Evolutionary conservation across 2,113 vertebrate genomes (phyloP), one percentile per base, ranked within the genome.

Genomic region (Mastomys coucha): DNA sequence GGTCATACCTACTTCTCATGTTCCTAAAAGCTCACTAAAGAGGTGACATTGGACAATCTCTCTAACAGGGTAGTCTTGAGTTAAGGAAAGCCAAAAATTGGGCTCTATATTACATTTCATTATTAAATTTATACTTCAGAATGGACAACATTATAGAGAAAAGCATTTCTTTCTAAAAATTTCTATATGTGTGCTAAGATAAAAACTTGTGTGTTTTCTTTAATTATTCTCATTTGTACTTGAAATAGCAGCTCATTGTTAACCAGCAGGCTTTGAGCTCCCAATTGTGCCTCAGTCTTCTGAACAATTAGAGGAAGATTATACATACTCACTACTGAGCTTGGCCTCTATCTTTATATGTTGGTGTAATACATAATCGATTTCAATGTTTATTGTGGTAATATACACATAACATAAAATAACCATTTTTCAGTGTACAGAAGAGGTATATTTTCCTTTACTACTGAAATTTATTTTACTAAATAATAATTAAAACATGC

Each of bases 401-500:
- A 94, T 75, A 80, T 12, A 70, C 8, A 42, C 45, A 63, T 76
- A 92, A 76, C 17, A 58, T 56, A 86, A 95, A 72, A 13, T 51
- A 87, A 89, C 51, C n/a, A 60, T 63, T 88, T 91, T 69, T 72
- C 65, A 81, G 3, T 85, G 3, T 70, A 76, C 1, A 36, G 7
- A 76, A 58, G n/a, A 67, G 26, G 16, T 76, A 91, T 70, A 91
- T 51, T 89, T 86, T 91, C 84, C 60, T 69, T 82, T 90, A 82
- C 49, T 53, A 20, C 58, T 88, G 9, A 95, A 89, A 58, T 81
- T 7, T 72, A 58, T 39, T 89, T 56, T 81, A 92, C 45, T 75
- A 85, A 95, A 85, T 63, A 93, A 81, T 65, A 86, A 88, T 77
- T 75, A 93, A 80, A 91, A 65, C 33, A 82, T 31, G 56, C 17